Conservation (phyloP, 1,140 invertebrate genomes). For the Eurosta solidaginis region DNA sequence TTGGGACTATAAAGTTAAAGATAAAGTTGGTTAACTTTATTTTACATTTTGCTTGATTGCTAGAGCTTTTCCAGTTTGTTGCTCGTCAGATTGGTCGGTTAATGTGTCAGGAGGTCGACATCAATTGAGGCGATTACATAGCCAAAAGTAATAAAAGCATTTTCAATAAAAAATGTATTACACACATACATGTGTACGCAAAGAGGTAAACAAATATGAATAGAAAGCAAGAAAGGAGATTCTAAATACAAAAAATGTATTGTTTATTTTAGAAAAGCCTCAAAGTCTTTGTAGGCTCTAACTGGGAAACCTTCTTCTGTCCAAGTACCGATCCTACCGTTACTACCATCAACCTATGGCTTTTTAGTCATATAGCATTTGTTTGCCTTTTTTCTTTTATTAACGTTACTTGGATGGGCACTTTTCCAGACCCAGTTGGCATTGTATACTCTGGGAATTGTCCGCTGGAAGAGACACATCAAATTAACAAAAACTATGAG, state of each 20-base stretch:
- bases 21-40: too few species aligned
- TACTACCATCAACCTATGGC: too few species aligned
- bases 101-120: slow-evolving; percentile 10
- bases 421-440: not conserved
- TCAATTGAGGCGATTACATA: not conserved
- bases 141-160: not conserved
- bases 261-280: too few species aligned
- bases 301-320: too few species aligned
- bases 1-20: too few species aligned
- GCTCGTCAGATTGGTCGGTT: not conserved
- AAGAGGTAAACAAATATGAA: not conserved
- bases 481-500: not conserved
- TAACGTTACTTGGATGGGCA: not conserved
- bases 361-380: not conserved
- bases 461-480: not conserved
- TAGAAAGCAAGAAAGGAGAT: too few species aligned
- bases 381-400: not conserved
- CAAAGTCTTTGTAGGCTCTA: too few species aligned
- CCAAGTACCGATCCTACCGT: too few species aligned
- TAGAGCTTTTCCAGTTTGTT: not conserved
- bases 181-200: not conserved
- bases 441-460: not conserved
- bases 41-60: too few species aligned
- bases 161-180: not conserved
- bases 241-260: too few species aligned